Percentiles rank a stretch among this genome's conserved stretches.
phyloP scores from a whole-genome alignment of 2,888 invertebrate species.

The Chromoteleia sp. region DNA sequence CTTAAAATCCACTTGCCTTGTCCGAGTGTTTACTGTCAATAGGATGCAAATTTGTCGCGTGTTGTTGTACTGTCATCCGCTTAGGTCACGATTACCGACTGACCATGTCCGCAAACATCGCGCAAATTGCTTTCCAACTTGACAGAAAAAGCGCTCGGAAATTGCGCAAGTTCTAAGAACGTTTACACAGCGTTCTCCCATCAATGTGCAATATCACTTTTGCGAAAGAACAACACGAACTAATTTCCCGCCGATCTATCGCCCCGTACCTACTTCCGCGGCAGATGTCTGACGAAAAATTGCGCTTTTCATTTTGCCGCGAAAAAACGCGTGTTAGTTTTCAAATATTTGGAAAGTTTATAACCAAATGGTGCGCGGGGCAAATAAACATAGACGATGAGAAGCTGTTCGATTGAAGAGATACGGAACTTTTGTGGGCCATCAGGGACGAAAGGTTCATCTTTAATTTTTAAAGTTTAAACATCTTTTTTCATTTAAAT shows the following conservation, averaged over 20 bases:
- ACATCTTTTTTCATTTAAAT: too few relatives aligned
- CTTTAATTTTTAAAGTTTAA: too few relatives aligned
- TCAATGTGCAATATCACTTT: conserved; percentile 65
- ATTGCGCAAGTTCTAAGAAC: conserved; percentile 61
- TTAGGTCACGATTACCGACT: conserved; percentile 52
- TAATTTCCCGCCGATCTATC: conserved; percentile 50
- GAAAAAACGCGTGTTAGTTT: conserved; percentile 41
- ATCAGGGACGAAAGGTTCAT: too few relatives aligned
- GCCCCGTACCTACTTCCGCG: conserved; percentile 24
- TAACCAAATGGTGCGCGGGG: conserved; percentile 15
- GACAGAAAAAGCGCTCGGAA: conserved; percentile 50
- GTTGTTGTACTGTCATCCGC: conserved; percentile 59
- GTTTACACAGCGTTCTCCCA: conserved; percentile 49
- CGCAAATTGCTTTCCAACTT: conserved; percentile 62
- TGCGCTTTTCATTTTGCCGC: conserved; percentile 25
- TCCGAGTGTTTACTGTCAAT: conserved; percentile 54
- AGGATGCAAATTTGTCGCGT: conserved; percentile 53
- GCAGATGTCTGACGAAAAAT: conserved; percentile 20
- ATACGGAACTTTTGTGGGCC: background rate
- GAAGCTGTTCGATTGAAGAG: background rate
- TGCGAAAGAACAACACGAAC: conserved; percentile 62
- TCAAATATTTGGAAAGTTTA: conserved; percentile 48
- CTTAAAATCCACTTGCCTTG: conserved; percentile 6
- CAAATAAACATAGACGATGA: conserved; percentile 14
- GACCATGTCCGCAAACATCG: conserved; percentile 57